A percentile compares a stretch with the other conserved stretches of the same genome.
phyloP scores from a whole-genome alignment of 1,140 invertebrate genomes.

The Cydia pomonella region DNA sequence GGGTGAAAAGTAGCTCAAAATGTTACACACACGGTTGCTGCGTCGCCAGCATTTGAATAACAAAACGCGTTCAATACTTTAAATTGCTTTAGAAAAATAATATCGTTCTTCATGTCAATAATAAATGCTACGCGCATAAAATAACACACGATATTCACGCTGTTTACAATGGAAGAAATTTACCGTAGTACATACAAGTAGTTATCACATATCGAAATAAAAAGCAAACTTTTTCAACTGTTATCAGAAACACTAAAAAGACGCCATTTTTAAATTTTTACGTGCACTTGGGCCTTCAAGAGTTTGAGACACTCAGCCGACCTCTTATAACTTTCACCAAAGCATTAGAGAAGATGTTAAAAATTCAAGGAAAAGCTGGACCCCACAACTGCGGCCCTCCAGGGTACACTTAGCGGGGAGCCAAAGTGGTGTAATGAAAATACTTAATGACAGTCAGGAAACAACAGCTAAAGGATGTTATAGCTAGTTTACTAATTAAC shows the following conservation, averaged over 20 bases:
- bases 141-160: too few relatives aligned
- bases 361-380: slow-evolving; percentile 58
- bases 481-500: slow-evolving; percentile 3
- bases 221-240: background rate
- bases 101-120: too few relatives aligned
- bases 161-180: too few relatives aligned
- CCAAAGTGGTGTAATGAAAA: slow-evolving; percentile 50
- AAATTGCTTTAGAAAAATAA: too few relatives aligned
- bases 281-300: slow-evolving; percentile 5
- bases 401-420: slow-evolving; percentile 47
- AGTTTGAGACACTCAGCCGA: slow-evolving; percentile 30
- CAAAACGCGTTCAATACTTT: too few relatives aligned
- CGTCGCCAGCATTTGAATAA: too few relatives aligned
- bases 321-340: slow-evolving; percentile 33
- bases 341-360: slow-evolving; percentile 50
- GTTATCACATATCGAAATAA: too few relatives aligned
- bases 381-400: slow-evolving; percentile 48
- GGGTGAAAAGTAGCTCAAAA: too few relatives aligned
- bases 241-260: background rate
- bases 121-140: too few relatives aligned
- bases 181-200: too few relatives aligned
- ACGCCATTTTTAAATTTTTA: background rate
- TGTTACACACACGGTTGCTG: too few relatives aligned
- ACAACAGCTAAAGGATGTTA: slow-evolving; percentile 2
- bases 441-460: slow-evolving; percentile 42